A percentile compares a stretch with the other conserved stretches of the same genome.
phyloP scores from a whole-genome alignment of 2,797 vertebrate species.

The Amphiprion clarkii region DNA sequence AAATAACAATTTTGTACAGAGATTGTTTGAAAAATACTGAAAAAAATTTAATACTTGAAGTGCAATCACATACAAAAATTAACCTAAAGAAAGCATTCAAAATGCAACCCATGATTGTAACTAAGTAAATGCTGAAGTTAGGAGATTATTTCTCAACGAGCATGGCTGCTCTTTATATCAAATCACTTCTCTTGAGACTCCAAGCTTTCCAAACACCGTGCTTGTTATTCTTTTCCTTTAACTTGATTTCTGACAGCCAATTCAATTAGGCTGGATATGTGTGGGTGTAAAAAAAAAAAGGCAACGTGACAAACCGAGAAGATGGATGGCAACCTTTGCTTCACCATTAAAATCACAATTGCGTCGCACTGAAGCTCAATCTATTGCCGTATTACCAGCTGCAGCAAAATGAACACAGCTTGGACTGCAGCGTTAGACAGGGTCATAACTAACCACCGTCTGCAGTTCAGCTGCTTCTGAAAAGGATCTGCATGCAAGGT shows the following conservation, averaged over 20 bases:
- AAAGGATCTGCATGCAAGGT: constrained; percentile 21
- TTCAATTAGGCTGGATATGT: constrained; percentile 77
- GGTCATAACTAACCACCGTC: constrained; percentile 59
- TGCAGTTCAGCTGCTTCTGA: constrained; percentile 25
- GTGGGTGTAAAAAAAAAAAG: constrained; percentile 72
- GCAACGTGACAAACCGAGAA: constrained; percentile 74
- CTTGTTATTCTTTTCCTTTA: constrained; percentile 71
- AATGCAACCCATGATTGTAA: constrained; percentile 5
- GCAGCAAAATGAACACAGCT: constrained; percentile 51
- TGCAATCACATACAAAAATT: constrained; percentile 16
- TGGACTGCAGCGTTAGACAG: constrained; percentile 36
- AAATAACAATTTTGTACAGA: neutral
- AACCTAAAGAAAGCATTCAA: constrained; percentile 2
- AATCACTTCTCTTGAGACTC: constrained; percentile 40
- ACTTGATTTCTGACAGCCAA: constrained; percentile 78
- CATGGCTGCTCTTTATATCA: constrained; percentile 58
- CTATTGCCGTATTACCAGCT: constrained; percentile 58
- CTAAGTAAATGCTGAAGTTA: constrained; percentile 17
- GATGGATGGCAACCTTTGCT: constrained; percentile 83
- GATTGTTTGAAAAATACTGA: constrained; percentile 13
- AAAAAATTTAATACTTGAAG: constrained; percentile 20
- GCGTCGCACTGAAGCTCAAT: constrained; percentile 59
- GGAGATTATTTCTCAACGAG: constrained; percentile 39
- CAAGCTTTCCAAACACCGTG: constrained; percentile 48
- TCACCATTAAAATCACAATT: constrained; percentile 77